Base-by-base conservation (phyloP, 2,113 vertebrate genomes). In the Oreochromis spilurus region DNA sequence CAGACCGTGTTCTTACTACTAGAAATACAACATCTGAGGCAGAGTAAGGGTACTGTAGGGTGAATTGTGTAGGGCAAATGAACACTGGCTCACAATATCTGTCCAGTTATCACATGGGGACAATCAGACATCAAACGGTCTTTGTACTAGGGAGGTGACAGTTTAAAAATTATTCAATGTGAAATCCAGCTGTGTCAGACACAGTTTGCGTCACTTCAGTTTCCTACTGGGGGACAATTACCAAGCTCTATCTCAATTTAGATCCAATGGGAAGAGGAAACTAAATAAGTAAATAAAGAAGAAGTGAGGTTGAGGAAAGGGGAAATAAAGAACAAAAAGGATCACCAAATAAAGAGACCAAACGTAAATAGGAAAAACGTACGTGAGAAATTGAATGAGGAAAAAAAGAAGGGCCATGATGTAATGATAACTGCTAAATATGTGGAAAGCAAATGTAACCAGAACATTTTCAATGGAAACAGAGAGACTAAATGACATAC, bases 211-310 rank as follows among this genome's bases (percentile, higher is more conserved):
- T 90, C 83, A 85, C 67, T 92, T 93, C 53, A 67, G 43, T 70
- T 90, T 91, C 60, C 72, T 67, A 67, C 60, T 67, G 60, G 19
- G 60, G 0, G 19, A 67, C 19, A 38, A 67, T 67, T 67, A 67
- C 34, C 34, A 13, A 65, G 60, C 6, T 65, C 19, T 0, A 38
- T 67, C 60, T 67, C 34, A 38, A 13, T 67, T 67, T 34, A 67
- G 34, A 21, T 21, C 60, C 60, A 85, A 88, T 17, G 82, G 83
- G 81, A 90, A 91, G 82, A 83, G 82, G 79, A 93, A 94, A 88
- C 62, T 80, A 14, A 91, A 52, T 31, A 67, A 89, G 31, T 7
- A 53, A 62, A 89, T 53, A 84, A 60, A 87, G 57, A 13, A 50
- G 50, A 9, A 48, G 26, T 26, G 9, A 7, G 50, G 40, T 36